Conservation (phyloP, 2,888 invertebrate genomes). For the Phortica magna region DNA sequence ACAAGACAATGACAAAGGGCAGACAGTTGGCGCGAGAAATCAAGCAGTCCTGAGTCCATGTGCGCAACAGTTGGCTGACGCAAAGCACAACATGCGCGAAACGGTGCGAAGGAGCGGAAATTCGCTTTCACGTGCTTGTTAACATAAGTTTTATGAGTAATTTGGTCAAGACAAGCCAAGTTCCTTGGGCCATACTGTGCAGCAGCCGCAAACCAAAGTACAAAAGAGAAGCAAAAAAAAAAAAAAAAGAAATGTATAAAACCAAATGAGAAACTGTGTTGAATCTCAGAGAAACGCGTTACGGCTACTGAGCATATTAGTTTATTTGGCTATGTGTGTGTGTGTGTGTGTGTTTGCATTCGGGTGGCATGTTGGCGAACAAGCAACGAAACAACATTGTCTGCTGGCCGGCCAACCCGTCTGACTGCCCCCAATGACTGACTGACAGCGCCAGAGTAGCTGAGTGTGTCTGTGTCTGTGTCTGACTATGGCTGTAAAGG, state of each 20-base stretch:
- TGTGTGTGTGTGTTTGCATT: constrained; percentile 48
- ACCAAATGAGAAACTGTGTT: constrained; percentile 8
- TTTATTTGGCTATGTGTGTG: neutral
- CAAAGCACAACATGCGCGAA: constrained; percentile 13
- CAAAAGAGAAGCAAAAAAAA: neutral
- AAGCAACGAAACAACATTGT: constrained; percentile 24
- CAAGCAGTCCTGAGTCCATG: constrained; percentile 52
- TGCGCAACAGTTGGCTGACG: constrained; percentile 66
- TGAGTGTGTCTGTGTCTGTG: neutral
- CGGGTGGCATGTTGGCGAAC: constrained; percentile 60
- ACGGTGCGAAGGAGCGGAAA: neutral
- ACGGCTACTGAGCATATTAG: constrained; percentile 61
- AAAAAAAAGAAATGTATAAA: neutral
- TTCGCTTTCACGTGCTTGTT: constrained; percentile 36
- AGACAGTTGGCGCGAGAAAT: constrained; percentile 50
- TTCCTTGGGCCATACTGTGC: constrained; percentile 45
- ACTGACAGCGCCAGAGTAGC: neutral
- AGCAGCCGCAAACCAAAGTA: constrained; percentile 28
- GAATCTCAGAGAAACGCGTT: constrained; percentile 45
- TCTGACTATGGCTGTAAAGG: neutral
- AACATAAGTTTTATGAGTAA: constrained; percentile 72
- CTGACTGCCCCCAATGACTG: neutral
- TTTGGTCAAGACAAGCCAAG: constrained; percentile 61
- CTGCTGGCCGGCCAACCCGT: neutral
- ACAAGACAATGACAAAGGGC: constrained; percentile 75